phyloP scores from a whole-genome alignment of 2,888 invertebrate species.

The Galeruca laticollis region DNA sequence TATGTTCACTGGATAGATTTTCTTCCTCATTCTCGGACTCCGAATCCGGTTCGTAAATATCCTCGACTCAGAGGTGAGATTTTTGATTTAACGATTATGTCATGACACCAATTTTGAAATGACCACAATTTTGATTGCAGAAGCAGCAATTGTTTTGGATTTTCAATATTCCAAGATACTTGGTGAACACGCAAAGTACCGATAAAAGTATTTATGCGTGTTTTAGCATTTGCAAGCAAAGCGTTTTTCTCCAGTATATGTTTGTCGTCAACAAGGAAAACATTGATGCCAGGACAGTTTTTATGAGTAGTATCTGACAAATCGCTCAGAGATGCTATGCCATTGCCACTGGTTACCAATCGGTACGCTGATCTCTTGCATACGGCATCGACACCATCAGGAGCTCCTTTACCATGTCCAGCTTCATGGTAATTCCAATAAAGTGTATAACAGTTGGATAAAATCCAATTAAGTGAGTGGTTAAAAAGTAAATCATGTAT shows the following conservation, averaged over 20 bases:
- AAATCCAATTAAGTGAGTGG: neutral
- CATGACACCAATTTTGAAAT: conserved; percentile 12
- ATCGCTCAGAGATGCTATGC: conserved; percentile 9
- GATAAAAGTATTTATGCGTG: neutral
- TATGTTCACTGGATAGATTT: no score
- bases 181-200: conserved; percentile 19
- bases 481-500: conserved; percentile 23
- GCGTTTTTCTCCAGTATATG: conserved; percentile 5
- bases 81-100: neutral
- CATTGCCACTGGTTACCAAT: neutral
- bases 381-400: neutral
- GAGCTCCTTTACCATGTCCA: conserved; percentile 5
- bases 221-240: conserved; percentile 1
- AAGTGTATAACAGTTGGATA: neutral
- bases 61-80: neutral
- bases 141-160: conserved; percentile 18
- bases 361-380: neutral
- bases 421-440: conserved; percentile 4
- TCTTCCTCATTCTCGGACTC: neutral
- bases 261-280: conserved; percentile 11
- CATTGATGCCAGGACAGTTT: conserved; percentile 13
- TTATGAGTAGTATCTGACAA: conserved; percentile 11
- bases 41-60: neutral
- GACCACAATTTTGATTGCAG: conserved; percentile 14
- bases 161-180: neutral